A percentile compares a stretch with the other conserved stretches of the same genome.
phyloP scores from a whole-genome alignment of 1,140 invertebrate genomes.

The Arion vulgaris region DNA sequence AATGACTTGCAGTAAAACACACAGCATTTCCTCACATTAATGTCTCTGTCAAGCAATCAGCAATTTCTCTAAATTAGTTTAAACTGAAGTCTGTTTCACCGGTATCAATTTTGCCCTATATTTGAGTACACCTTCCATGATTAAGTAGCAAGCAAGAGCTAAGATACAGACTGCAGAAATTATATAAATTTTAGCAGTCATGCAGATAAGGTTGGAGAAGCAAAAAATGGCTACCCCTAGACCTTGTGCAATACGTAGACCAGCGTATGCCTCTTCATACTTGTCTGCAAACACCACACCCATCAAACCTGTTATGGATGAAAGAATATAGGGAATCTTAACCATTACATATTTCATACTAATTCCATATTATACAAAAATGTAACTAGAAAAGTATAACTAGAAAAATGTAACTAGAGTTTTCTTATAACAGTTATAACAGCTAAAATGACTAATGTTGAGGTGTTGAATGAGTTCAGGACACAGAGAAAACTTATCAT shows the following conservation, averaged over 20 bases:
- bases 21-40: too few relatives aligned
- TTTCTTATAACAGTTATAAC: too few relatives aligned
- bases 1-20: too few relatives aligned
- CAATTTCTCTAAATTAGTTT: not conserved
- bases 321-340: not conserved
- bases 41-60: too few relatives aligned
- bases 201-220: slow-evolving; percentile 51
- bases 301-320: slow-evolving; percentile 54
- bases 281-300: slow-evolving; percentile 58
- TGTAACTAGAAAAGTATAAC: too few relatives aligned
- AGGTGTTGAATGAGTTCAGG: too few relatives aligned
- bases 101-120: not conserved
- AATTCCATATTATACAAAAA: too few relatives aligned
- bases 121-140: slow-evolving; percentile 31
- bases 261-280: slow-evolving; percentile 62
- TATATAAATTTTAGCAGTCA: slow-evolving; percentile 56
- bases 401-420: too few relatives aligned
- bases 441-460: too few relatives aligned
- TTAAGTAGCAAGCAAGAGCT: slow-evolving; percentile 46
- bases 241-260: slow-evolving; percentile 49
- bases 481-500: too few relatives aligned
- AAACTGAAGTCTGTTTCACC: slow-evolving; percentile 14
- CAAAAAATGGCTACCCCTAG: slow-evolving; percentile 51
- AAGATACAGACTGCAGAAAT: slow-evolving; percentile 41
- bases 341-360: not conserved